Percentiles rank a stretch among this genome's conserved stretches.
Evolutionary conservation across 2,797 vertebrate genomes (phyloP).

Genomic region (Sebastolobus alascanus): DNA sequence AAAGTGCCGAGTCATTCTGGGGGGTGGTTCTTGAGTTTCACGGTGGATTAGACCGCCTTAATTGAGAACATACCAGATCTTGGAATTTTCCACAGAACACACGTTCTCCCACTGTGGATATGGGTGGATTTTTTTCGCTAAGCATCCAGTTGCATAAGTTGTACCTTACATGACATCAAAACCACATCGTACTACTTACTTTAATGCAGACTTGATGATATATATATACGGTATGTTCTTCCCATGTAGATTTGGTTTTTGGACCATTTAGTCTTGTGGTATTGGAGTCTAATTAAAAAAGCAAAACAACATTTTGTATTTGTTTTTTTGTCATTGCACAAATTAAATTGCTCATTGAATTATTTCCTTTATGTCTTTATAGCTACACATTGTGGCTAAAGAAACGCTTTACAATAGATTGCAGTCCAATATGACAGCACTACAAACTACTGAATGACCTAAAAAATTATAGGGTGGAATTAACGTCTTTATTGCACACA

Average conservation of each 20-base stretch:
- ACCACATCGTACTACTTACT: background rate
- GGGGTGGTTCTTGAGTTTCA: conserved; percentile 43
- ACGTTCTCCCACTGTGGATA: conserved; percentile 14
- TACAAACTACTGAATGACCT: background rate
- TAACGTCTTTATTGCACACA: background rate
- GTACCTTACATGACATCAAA: background rate
- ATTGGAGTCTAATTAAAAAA: too few relatives aligned
- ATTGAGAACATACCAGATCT: conserved; percentile 66
- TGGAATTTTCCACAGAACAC: conserved; percentile 65
- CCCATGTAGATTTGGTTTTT: background rate
- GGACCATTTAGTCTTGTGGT: background rate
- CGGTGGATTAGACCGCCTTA: conserved; percentile 43
- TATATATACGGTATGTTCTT: background rate
- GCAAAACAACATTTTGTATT: background rate
- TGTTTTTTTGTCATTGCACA: conserved; percentile 14
- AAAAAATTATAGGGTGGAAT: background rate
- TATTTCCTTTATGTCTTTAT: background rate
- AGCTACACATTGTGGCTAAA: background rate
- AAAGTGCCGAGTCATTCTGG: conserved; percentile 69
- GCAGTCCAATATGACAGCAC: too few relatives aligned
- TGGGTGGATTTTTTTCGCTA: conserved; percentile 15
- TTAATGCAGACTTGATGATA: background rate
- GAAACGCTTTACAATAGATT: background rate
- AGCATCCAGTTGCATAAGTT: conserved; percentile 26
- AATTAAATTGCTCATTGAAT: background rate